A percentile compares a stretch with the other conserved stretches of the same genome.
These are phyloP conservation scores for Scaptodrosophila lebanonensis DNA, from an alignment of 1,140 invertebrate species.

Conservation along the genomic window DNA sequence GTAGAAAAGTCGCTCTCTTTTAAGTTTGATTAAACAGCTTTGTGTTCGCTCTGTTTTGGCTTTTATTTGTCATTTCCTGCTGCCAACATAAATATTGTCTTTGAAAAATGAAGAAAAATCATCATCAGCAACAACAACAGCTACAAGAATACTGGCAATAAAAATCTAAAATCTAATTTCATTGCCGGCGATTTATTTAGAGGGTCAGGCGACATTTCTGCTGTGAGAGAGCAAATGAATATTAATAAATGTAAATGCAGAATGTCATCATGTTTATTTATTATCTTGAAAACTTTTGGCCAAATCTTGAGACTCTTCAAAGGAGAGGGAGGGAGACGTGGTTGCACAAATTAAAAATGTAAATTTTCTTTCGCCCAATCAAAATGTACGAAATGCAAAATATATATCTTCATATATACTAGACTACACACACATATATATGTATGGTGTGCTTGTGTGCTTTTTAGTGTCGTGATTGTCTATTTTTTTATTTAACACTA, in stretches of 20 bases:
- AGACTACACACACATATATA: too few species aligned
- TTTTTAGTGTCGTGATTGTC: conserved; percentile 1
- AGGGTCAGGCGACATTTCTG: background rate
- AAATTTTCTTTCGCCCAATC: conserved; percentile 33
- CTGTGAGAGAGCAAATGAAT: conserved; percentile 34
- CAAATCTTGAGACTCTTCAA: background rate
- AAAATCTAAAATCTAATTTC: conserved; percentile 12
- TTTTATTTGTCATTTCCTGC: conserved; percentile 60
- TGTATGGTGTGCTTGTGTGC: background rate
- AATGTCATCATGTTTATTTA: conserved; percentile 32
- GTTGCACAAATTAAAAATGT: conserved; percentile 49
- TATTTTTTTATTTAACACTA: conserved; percentile 24
- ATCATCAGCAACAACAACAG: conserved; percentile 6
- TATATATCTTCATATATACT: background rate
- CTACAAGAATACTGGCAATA: conserved; percentile 19
- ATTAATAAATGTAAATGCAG: conserved; percentile 39
- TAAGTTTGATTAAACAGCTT: conserved; percentile 56
- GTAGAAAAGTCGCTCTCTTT: conserved; percentile 20
- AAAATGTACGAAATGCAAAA: conserved; percentile 3
- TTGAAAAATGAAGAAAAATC: background rate
- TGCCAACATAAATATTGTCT: conserved; percentile 27
- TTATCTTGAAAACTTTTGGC: conserved; percentile 7
- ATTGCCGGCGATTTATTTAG: background rate
- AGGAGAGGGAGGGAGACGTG: conserved; percentile 19
- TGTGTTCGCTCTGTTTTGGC: too few species aligned